phyloP scores from a whole-genome alignment of 1,140 invertebrate genomes.

The Drosophila sp. region DNA sequence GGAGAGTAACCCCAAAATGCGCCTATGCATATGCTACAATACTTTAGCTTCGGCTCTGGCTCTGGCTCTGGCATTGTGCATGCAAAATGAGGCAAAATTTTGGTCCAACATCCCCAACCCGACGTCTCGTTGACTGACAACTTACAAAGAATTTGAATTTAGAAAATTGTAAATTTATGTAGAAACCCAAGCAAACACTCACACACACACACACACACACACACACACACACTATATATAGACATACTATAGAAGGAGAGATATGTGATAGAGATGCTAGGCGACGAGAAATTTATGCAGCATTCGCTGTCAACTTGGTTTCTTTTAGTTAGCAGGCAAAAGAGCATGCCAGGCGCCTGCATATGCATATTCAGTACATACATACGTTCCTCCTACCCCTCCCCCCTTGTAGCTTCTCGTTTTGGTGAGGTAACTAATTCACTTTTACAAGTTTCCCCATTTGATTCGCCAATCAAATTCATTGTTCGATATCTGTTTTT shows the following conservation, averaged over 20 bases:
- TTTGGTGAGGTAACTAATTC: constrained; percentile 47
- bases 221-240: neutral
- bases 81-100: constrained; percentile 47
- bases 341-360: constrained; percentile 39
- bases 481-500: constrained; percentile 37
- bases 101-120: neutral
- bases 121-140: constrained; percentile 64
- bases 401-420: neutral
- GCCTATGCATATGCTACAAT: constrained; percentile 52
- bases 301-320: constrained; percentile 28
- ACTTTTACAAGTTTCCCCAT: constrained; percentile 39
- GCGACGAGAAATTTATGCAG: constrained; percentile 44
- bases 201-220: constrained; percentile 27
- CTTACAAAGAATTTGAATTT: constrained; percentile 81
- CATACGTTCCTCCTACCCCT: neutral
- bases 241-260: neutral
- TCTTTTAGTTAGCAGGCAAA: constrained; percentile 37
- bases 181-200: constrained; percentile 56
- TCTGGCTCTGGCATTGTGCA: constrained; percentile 48
- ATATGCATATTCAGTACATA: constrained; percentile 39
- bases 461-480: constrained; percentile 55
- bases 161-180: constrained; percentile 81
- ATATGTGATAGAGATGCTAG: constrained; percentile 6
- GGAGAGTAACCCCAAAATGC: constrained; percentile 14
- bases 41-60: constrained; percentile 25